A percentile compares a stretch with the other conserved stretches of the same genome.
Evolutionary conservation across 2,888 invertebrate genomes (phyloP).

Genomic region (Allygus modestus): DNA sequence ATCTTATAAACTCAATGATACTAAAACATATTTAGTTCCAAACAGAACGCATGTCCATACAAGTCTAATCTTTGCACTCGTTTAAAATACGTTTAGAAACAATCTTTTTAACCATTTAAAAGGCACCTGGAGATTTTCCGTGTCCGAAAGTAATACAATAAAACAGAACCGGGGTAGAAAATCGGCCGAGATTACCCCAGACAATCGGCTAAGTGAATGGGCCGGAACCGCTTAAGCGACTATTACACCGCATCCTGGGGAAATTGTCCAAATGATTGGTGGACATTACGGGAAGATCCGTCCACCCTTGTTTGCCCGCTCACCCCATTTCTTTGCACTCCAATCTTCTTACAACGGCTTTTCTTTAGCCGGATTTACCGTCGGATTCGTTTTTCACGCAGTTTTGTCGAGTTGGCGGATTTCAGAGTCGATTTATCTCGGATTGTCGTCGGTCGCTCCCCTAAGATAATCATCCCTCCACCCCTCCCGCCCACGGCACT

Average conservation of each 20-base stretch:
- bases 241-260: constrained; percentile 42
- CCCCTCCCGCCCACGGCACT: constrained; percentile 15
- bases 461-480: constrained; percentile 54
- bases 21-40: too few species aligned
- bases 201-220: constrained; percentile 38
- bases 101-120: background rate
- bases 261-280: constrained; percentile 52
- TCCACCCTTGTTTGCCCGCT: constrained; percentile 57
- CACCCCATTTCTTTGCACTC: constrained; percentile 48
- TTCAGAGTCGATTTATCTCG: constrained; percentile 53
- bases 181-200: constrained; percentile 16
- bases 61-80: background rate
- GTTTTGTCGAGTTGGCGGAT: constrained; percentile 57
- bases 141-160: constrained; percentile 13
- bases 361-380: constrained; percentile 58
- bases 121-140: background rate
- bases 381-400: constrained; percentile 58
- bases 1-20: too few species aligned
- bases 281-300: constrained; percentile 47
- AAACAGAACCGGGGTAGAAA: constrained; percentile 18
- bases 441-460: constrained; percentile 45
- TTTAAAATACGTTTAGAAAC: background rate
- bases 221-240: constrained; percentile 44
- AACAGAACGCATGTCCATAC: too few species aligned
- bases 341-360: constrained; percentile 59